These are phyloP conservation scores for Cyaniris semiargus DNA, from an alignment of 2,888 invertebrate species.

Conservation along the genomic window DNA sequence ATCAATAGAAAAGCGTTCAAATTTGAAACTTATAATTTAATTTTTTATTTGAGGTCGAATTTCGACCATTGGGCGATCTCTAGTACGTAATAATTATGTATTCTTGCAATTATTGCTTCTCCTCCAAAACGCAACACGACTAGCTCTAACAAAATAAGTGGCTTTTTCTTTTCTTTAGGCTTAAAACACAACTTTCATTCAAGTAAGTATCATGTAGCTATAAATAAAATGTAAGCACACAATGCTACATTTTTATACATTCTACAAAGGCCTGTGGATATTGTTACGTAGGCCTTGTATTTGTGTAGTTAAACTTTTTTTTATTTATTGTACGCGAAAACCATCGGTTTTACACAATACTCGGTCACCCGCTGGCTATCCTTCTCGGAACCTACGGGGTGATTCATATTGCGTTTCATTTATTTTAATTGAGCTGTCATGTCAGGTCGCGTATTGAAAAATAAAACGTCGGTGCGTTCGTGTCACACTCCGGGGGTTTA, in stretches of 20 bases:
- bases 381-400: conserved; percentile 56
- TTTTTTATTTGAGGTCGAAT: too few species aligned
- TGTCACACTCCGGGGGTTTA: conserved; percentile 44
- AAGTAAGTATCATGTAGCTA: not conserved
- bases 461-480: conserved; percentile 43
- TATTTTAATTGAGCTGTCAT: conserved; percentile 52
- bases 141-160: not conserved
- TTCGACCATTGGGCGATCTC: too few species aligned
- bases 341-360: conserved; percentile 41
- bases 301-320: conserved; percentile 18
- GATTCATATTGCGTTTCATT: conserved; percentile 47
- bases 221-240: not conserved
- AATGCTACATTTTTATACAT: not conserved
- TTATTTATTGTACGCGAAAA: conserved; percentile 31
- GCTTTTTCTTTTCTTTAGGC: not conserved
- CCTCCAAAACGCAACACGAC: not conserved
- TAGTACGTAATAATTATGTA: too few species aligned
- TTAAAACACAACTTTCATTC: not conserved
- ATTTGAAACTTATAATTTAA: too few species aligned
- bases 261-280: conserved; percentile 9
- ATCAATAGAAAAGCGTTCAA: too few species aligned
- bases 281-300: not conserved
- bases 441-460: conserved; percentile 46
- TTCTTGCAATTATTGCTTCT: too few species aligned
- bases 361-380: conserved; percentile 55